A percentile compares a stretch with the other conserved stretches of the same genome.
phyloP scores from a whole-genome alignment of 92 coral and sea anemone species.

The Virgularia gustaviana region DNA sequence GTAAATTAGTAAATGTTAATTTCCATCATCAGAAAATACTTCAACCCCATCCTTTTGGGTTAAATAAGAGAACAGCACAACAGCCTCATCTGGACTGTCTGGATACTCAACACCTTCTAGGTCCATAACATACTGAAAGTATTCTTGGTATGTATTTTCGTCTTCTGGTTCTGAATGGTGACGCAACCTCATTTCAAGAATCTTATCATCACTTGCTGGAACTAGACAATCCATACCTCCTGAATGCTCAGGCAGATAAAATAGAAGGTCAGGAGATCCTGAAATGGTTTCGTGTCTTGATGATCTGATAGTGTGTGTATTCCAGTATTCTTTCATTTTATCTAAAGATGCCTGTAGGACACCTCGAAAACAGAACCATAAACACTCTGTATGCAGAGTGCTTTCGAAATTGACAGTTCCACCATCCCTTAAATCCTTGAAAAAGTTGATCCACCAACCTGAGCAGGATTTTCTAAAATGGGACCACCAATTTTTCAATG shows the following conservation, averaged over 20 bases:
- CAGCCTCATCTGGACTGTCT: constrained; percentile 38
- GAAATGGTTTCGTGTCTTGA: constrained; percentile 48
- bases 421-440: constrained; percentile 50
- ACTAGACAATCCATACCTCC: constrained; percentile 57
- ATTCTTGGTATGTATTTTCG: constrained; percentile 50
- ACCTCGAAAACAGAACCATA: constrained; percentile 56
- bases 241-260: constrained; percentile 45
- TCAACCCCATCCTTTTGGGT: constrained; percentile 19
- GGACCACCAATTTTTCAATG: constrained; percentile 13
- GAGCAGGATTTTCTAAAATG: constrained; percentile 13
- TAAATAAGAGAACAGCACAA: constrained; percentile 41
- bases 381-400: constrained; percentile 45
- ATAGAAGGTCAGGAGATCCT: constrained; percentile 49
- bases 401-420: constrained; percentile 42
- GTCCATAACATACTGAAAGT: constrained; percentile 55
- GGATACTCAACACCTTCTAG: constrained; percentile 49
- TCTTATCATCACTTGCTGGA: constrained; percentile 40
- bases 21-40: neutral
- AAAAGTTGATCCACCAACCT: constrained; percentile 46
- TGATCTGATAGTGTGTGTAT: constrained; percentile 49
- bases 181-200: constrained; percentile 40
- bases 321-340: constrained; percentile 52
- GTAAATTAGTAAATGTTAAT: neutral
- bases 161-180: constrained; percentile 23
- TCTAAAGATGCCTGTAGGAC: constrained; percentile 41